Base-by-base conservation (phyloP, 1,140 invertebrate species). In the Drosophila nasuta region DNA sequence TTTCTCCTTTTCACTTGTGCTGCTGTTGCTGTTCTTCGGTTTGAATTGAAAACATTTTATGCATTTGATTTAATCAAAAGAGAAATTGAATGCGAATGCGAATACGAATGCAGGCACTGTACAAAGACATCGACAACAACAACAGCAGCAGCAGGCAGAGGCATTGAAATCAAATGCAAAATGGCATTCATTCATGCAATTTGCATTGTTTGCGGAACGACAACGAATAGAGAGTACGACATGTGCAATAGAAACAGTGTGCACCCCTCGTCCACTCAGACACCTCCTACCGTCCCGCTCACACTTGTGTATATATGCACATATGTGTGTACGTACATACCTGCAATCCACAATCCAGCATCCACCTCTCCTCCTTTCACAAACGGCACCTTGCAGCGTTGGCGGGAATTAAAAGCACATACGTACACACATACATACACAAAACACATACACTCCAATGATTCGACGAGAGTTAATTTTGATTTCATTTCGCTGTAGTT, bases 41-140 rank as follows among this genome's bases (percentile, higher is more conserved):
- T 81, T 88, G 83, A 87, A 88, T 87, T 88, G 82, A 87, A 87
- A 87, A 87, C 82, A 87, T 87, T 87, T 89, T 88, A 89, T 88
- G 83, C 83, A 88, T 89, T 89, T 89, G 83, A 88, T 88, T 89
- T 89, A 81, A 89, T 88, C 83, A 88, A 88, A 88, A 88, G 85
- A 89, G 78, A 83, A 87, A 81, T 73, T 85, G 69, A 88, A 87
- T 83, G 73, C 77, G 69, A 79, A 69, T 74, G 69, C 66, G 66
- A 77, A 69, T 62, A 56, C 77, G 72, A 69, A 75, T 72, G 59
- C 73, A 71, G 62, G 77, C 75, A 68, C 38, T 71, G 79, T 78
- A 60, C 60, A 60, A 30, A 33, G 69, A 49, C 54, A 48, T 66
- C 62, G 62, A 30, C 48, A 75, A 64, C 48, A 69, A 41, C 51